A percentile compares a stretch with the other conserved stretches of the same genome.
phyloP scores from a whole-genome alignment of 2,797 vertebrate genomes.

The Microhierax caerulescens region DNA sequence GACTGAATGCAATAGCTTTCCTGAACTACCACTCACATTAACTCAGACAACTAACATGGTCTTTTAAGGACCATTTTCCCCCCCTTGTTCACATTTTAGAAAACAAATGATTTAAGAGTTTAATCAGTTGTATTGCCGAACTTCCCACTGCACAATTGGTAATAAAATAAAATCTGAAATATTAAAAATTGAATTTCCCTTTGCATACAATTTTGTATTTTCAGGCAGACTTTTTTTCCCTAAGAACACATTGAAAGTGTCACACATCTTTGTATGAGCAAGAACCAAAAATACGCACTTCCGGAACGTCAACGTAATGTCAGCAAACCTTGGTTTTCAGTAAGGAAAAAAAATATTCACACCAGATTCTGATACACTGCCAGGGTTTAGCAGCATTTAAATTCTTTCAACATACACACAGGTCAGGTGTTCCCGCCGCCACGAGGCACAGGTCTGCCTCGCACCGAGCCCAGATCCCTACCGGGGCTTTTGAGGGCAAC shows the following conservation, averaged over 20 bases:
- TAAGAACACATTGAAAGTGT: not conserved
- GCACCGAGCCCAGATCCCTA: not conserved
- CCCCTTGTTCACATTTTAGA: not conserved
- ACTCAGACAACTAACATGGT: not conserved
- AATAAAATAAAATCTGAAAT: not conserved
- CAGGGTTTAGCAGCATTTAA: not conserved
- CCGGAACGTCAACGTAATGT: not conserved
- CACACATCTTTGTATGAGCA: not conserved
- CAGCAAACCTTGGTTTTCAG: not conserved
- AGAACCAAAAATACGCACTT: fast-evolving
- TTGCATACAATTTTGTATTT: not conserved
- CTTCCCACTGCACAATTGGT: not conserved
- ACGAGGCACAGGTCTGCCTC: not conserved
- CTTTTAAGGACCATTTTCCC: not conserved
- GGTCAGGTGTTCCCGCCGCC: not conserved
- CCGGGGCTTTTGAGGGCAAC: not conserved
- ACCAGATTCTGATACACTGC: too few species aligned
- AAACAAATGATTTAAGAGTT: not conserved
- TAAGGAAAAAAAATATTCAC: not conserved
- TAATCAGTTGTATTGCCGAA: not conserved
- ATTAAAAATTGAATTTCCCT: not conserved
- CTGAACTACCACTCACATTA: not conserved
- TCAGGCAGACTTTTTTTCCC: not conserved
- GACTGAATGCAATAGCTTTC: not conserved
- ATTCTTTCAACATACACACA: fast-evolving